Conservation (phyloP, 2,888 invertebrate genomes). For the Exephanes ischioxanthus region DNA sequence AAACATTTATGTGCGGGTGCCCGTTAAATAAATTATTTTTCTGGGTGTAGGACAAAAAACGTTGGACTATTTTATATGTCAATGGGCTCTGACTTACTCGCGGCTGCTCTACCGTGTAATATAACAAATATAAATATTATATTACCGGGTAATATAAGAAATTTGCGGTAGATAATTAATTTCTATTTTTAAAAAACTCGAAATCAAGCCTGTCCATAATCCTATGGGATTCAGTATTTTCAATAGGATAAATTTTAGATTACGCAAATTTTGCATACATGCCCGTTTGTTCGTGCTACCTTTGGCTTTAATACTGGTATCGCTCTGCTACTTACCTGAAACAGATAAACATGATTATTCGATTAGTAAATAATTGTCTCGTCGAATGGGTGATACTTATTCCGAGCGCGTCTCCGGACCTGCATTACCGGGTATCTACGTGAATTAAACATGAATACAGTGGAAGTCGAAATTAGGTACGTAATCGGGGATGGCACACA, state of each 20-base stretch:
- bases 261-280: not conserved
- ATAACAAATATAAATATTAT: too few relatives aligned
- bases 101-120: too few relatives aligned
- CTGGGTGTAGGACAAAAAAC: too few relatives aligned
- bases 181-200: not conserved
- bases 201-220: not conserved
- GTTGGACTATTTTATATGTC: too few relatives aligned
- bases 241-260: not conserved
- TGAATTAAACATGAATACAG: not conserved
- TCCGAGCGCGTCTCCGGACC: not conserved
- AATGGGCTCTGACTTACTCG: too few relatives aligned
- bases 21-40: too few relatives aligned
- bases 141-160: not conserved
- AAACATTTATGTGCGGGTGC: too few relatives aligned
- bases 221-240: not conserved
- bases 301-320: not conserved
- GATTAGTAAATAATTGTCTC: slow-evolving; percentile 25
- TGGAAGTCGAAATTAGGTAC: not conserved
- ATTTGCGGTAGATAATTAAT: not conserved
- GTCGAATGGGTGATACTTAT: not conserved
- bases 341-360: slow-evolving; percentile 45
- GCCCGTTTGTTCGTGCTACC: not conserved
- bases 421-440: not conserved
- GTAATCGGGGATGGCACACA: not conserved
- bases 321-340: slow-evolving; percentile 51